Base-by-base conservation (phyloP, 2,888 invertebrate genomes). In the Atrina japonica region DNA sequence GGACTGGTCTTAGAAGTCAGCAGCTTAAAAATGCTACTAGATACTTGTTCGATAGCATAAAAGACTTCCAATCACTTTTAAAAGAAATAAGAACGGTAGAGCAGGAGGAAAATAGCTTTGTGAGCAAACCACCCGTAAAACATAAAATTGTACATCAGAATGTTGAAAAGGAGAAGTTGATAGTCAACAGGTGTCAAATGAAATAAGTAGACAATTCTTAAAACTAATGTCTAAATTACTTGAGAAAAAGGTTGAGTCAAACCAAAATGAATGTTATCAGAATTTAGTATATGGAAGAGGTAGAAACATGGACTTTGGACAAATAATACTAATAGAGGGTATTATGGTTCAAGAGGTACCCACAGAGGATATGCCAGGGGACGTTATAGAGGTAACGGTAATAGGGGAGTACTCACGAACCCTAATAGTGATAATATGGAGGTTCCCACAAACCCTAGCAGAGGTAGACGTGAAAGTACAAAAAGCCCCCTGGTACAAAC, bases 71-170 rank as follows among this genome's bases (percentile, higher is more conserved):
- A 14, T 14, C 6, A n/a, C 35, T 70, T 9, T 41, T 58, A n/a
- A 25, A 49, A 14, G 70, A 65, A 47, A 50, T 70, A 3, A 21
- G 63, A 14, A 47, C 14, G 16, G 55, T 69, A 21, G 69, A 69
- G n/a, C 55, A 61, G 25, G 69, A 69, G 23, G 27, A 29, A 16
- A 29, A 18, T 11, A 29, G 25, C 21, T 23, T n/a, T n/a, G n/a
- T n/a, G n/a, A n/a, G n/a, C n/a, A n/a, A n/a, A n/a, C n/a, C n/a
- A n/a, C n/a, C n/a, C n/a, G n/a, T n/a, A n/a, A n/a, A n/a, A n/a
- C n/a, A n/a, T n/a, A n/a, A n/a, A n/a, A n/a, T n/a, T n/a, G n/a
- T n/a, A n/a, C n/a, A n/a, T n/a, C n/a, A n/a, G n/a, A n/a, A n/a
- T n/a, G n/a, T n/a, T n/a, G n/a, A n/a, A n/a, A n/a, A n/a, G n/a